A percentile compares a stretch with the other conserved stretches of the same genome.
Evolutionary conservation across 2,113 vertebrate species (phyloP).

Genomic region (Oreochromis niloticus): DNA sequence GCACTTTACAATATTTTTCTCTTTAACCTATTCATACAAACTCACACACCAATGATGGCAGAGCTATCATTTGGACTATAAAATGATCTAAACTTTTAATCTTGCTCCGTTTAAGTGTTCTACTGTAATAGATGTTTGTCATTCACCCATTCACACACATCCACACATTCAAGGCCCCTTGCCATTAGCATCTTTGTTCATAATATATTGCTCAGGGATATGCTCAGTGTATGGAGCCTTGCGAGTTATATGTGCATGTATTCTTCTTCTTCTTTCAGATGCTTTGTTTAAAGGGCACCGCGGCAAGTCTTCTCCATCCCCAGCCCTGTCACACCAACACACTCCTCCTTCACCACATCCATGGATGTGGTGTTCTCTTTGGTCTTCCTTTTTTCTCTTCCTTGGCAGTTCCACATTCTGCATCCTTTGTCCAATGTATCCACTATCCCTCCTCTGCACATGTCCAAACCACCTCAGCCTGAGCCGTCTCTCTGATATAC

Average conservation of each 20-base stretch:
- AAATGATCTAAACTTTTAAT: not conserved
- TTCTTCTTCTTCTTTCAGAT: not conserved
- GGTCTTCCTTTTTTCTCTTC: not conserved
- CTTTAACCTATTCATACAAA: not conserved
- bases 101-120: not conserved
- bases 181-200: not conserved
- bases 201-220: not conserved
- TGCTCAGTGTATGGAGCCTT: not conserved
- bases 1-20: not conserved
- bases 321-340: not conserved
- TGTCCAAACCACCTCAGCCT: not conserved
- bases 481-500: not conserved
- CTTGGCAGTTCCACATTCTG: not conserved
- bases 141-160: not conserved
- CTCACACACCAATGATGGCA: not conserved
- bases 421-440: not conserved
- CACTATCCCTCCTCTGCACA: not conserved
- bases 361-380: not conserved
- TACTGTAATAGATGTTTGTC: not conserved
- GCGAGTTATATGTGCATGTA: not conserved
- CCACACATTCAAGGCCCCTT: not conserved
- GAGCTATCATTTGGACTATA: not conserved
- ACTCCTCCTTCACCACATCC: not conserved
- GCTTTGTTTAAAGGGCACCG: too few relatives aligned
- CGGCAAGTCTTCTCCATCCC: not conserved